A percentile compares a stretch with the other conserved stretches of the same genome.
Evolutionary conservation across 2,888 invertebrate genomes (phyloP).

Genomic region (Noctuana brunneofusca): DNA sequence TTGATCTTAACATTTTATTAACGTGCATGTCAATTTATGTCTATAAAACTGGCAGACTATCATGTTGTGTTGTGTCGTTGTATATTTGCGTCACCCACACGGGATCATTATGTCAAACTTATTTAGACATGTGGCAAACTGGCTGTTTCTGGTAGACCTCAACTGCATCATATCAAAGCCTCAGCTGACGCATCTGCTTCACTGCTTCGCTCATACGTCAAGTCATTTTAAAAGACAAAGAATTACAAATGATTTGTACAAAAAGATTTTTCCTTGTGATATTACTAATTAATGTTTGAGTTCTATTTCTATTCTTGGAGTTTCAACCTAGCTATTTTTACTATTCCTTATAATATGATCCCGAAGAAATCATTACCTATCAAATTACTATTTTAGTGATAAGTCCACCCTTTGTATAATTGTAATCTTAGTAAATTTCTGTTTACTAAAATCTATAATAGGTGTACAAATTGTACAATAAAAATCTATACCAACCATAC

Average conservation of each 20-base stretch:
- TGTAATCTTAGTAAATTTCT: no score
- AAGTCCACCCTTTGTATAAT: no score
- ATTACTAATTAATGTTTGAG: no score
- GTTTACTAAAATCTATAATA: no score
- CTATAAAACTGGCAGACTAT: conserved; percentile 1
- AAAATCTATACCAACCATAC: no score
- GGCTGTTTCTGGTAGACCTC: not conserved
- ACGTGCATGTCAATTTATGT: conserved; percentile 5
- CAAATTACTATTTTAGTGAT: no score
- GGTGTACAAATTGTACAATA: no score
- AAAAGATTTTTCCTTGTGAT: no score
- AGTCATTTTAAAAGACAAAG: not conserved
- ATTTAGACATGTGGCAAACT: not conserved
- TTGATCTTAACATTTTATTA: not conserved
- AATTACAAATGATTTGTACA: not conserved
- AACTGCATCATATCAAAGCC: not conserved
- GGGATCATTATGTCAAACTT: not conserved
- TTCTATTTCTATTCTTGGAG: no score
- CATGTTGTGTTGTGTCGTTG: conserved; percentile 4
- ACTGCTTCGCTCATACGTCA: not conserved
- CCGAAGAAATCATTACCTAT: no score
- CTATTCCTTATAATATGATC: no score
- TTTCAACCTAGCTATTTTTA: no score
- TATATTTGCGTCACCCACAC: not conserved
- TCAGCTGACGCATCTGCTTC: not conserved